phyloP scores from a whole-genome alignment of 2,888 invertebrate species.

The Parnassius orleans region DNA sequence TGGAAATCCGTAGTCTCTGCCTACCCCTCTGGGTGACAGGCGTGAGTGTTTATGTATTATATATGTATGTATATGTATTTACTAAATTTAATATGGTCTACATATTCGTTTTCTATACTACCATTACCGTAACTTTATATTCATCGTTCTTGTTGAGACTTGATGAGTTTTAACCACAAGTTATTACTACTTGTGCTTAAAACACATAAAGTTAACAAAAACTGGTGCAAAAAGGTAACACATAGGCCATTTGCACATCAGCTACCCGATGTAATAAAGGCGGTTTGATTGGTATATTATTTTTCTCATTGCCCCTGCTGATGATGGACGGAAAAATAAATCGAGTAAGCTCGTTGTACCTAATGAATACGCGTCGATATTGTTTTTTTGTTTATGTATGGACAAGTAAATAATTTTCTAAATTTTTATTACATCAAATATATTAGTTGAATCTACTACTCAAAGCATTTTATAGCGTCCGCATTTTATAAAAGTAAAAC shows the following conservation, averaged over 20 bases:
- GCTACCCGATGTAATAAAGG: constrained; percentile 24
- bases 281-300: constrained; percentile 44
- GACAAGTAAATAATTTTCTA: too few relatives aligned
- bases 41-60: too few relatives aligned
- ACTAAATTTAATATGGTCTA: not conserved
- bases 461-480: too few relatives aligned
- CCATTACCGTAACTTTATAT: not conserved
- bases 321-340: constrained; percentile 39
- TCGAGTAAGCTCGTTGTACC: constrained; percentile 32
- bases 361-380: constrained; percentile 29
- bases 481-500: too few relatives aligned
- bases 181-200: constrained; percentile 16
- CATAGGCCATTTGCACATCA: constrained; percentile 18
- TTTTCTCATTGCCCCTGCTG: constrained; percentile 52
- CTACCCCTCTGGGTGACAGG: too few relatives aligned
- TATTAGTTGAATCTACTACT: too few relatives aligned
- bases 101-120: not conserved
- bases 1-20: too few relatives aligned
- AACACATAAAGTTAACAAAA: constrained; percentile 26
- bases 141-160: constrained; percentile 11
- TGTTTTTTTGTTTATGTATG: too few relatives aligned
- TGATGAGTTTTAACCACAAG: too few relatives aligned
- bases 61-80: not conserved
- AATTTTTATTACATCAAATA: too few relatives aligned
- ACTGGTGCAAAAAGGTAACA: constrained; percentile 11